Conservation (phyloP, 2,797 vertebrate genomes). For the Falco naumanni region DNA sequence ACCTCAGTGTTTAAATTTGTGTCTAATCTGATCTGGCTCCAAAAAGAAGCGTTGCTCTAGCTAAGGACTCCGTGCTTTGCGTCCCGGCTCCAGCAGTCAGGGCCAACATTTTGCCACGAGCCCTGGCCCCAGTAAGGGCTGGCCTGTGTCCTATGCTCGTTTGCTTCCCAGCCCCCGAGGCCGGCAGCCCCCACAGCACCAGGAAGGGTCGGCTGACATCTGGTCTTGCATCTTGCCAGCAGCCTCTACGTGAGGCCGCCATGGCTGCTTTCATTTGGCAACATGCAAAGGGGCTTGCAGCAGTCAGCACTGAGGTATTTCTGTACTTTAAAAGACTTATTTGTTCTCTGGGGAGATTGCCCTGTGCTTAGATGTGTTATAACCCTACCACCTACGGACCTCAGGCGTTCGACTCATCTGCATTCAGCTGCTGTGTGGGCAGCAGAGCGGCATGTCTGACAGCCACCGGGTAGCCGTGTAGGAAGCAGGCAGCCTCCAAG, state of each 20-base stretch:
- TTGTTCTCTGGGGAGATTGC: neutral
- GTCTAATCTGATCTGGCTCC: neutral
- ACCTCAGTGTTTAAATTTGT: neutral
- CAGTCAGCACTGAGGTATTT: neutral
- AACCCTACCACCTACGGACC: fast-evolving
- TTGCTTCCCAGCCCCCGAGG: fast-evolving
- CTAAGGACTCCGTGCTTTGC: neutral
- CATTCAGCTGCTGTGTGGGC: neutral
- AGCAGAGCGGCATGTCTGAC: neutral
- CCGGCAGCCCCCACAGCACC: fast-evolving
- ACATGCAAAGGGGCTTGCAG: neutral
- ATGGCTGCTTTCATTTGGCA: neutral
- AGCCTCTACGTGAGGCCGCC: neutral
- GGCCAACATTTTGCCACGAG: fast-evolving
- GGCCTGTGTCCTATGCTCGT: fast-evolving
- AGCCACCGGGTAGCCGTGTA: neutral
- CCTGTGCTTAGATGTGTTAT: neutral
- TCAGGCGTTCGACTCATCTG: neutral
- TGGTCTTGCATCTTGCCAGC: neutral
- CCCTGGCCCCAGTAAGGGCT: neutral
- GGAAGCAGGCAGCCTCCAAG: neutral
- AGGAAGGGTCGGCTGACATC: neutral
- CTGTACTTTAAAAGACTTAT: neutral
- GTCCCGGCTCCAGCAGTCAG: fast-evolving
- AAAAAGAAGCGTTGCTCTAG: neutral